Conservation (phyloP, 2,113 vertebrate species). For the Alligator sinensis region DNA sequence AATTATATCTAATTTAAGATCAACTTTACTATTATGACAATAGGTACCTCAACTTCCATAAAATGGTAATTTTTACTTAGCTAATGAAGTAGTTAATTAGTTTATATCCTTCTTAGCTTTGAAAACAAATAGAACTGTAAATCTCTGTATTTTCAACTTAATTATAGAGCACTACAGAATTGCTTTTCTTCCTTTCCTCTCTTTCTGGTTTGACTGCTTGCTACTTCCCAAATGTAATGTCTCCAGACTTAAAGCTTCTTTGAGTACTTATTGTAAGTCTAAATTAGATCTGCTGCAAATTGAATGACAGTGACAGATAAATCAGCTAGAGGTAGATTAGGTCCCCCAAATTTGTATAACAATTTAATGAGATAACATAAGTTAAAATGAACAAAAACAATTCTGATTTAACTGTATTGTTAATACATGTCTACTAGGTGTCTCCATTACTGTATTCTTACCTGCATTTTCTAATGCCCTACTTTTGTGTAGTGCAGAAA, state of each 20-base stretch:
- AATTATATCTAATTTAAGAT: background rate
- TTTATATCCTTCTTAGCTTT: background rate
- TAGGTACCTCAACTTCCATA: background rate
- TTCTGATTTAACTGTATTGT: conserved; percentile 15
- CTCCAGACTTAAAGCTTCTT: background rate
- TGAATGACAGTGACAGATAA: background rate
- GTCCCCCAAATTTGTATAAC: background rate
- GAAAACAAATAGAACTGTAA: background rate
- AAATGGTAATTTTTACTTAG: background rate
- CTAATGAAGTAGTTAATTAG: background rate
- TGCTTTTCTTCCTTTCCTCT: too few species aligned
- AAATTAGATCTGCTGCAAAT: background rate
- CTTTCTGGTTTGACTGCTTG: background rate
- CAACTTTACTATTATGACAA: background rate
- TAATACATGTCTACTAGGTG: background rate
- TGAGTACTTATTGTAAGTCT: background rate
- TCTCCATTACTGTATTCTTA: conserved; percentile 45
- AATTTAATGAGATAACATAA: background rate
- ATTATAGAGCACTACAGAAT: too few species aligned
- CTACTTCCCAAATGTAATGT: background rate
- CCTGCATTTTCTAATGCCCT: conserved; percentile 63
- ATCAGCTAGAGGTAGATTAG: background rate
- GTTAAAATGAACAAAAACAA: background rate
- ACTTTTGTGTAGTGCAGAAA: conserved; percentile 62
- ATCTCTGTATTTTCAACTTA: too few species aligned